A percentile compares a stretch with the other conserved stretches of the same genome.
These are phyloP conservation scores for Cepphus grylle DNA, from an alignment of 2,113 vertebrate species.

Conservation along the genomic window DNA sequence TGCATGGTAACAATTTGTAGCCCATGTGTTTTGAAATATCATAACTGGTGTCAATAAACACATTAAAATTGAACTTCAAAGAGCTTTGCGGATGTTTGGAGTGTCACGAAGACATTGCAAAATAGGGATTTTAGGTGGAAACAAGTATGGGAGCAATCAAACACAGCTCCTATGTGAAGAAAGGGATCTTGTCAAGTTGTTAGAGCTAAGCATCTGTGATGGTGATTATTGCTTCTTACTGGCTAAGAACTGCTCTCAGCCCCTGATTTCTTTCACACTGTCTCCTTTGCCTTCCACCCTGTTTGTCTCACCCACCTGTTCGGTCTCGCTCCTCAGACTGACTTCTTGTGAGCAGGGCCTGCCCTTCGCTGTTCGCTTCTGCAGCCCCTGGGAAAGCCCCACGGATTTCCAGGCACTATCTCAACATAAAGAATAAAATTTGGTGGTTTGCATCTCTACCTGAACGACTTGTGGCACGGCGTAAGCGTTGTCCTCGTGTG, in stretches of 20 bases:
- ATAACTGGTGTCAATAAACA: conserved; percentile 75
- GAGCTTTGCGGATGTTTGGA: conserved; percentile 67
- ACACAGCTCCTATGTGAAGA: background rate
- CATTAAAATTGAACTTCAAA: conserved; percentile 73
- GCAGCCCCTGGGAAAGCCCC: background rate
- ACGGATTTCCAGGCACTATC: rapidly evolving
- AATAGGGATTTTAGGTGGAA: background rate
- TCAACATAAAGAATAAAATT: background rate
- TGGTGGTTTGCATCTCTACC: rapidly evolving
- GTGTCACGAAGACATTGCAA: background rate
- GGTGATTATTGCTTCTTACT: conserved; percentile 15
- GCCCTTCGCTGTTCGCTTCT: background rate
- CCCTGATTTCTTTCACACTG: background rate
- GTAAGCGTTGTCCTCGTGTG: rapidly evolving
- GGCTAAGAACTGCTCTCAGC: background rate
- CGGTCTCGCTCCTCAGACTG: background rate
- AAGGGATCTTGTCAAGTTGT: conserved; percentile 33
- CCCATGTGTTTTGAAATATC: conserved; percentile 65
- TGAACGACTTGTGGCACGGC: background rate
- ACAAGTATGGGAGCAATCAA: conserved; percentile 35
- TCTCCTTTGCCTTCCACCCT: background rate
- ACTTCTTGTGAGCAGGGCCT: rapidly evolving
- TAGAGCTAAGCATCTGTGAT: conserved; percentile 42
- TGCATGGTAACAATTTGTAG: conserved; percentile 75
- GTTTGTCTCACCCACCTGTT: background rate